A percentile compares a stretch with the other conserved stretches of the same genome.
phyloP scores from a whole-genome alignment of 2,888 invertebrate genomes.

The Rapana venosa region DNA sequence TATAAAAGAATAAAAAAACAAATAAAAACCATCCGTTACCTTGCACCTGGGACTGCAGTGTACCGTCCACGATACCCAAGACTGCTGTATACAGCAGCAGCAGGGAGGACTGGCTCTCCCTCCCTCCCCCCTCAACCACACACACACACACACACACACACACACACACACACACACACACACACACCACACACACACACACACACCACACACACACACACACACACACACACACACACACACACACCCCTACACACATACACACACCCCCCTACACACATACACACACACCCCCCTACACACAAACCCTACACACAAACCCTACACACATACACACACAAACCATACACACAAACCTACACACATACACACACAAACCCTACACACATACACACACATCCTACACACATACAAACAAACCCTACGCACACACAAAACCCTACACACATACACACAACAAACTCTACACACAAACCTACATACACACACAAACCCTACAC shows the following conservation, averaged over 20 bases:
- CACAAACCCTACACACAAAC: neutral
- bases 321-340: neutral
- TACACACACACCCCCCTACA: neutral
- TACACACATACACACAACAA: too few relatives aligned
- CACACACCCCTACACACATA: neutral
- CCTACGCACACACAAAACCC: too few relatives aligned
- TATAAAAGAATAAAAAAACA: too few relatives aligned
- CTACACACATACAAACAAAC: neutral
- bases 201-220: neutral
- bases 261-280: neutral
- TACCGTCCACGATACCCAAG: slow-evolving; percentile 71
- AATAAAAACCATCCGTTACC: slow-evolving; percentile 61
- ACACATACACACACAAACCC: neutral
- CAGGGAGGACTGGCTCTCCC: too few relatives aligned
- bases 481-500: too few relatives aligned
- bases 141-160: too few relatives aligned
- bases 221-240: neutral
- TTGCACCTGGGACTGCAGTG: slow-evolving; percentile 70
- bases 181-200: neutral
- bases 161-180: too few relatives aligned
- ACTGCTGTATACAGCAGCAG: slow-evolving; percentile 60
- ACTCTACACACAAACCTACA: too few relatives aligned
- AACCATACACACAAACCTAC: neutral
- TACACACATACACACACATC: neutral
- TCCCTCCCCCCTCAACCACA: too few relatives aligned